Evolutionary conservation across 2,888 invertebrate genomes (phyloP).

Genomic region (Palloptera scutellata): DNA sequence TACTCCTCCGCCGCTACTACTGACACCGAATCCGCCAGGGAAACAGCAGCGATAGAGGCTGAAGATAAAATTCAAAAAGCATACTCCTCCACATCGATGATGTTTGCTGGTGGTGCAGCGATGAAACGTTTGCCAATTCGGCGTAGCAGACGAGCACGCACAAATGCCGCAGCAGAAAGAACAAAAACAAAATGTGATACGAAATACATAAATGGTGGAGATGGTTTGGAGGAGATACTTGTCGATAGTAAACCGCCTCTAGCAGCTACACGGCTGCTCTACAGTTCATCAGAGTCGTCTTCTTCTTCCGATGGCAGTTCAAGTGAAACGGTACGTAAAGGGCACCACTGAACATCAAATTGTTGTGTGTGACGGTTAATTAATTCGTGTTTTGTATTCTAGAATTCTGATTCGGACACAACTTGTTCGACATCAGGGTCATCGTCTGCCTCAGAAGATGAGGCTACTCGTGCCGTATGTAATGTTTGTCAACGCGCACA

Average conservation of each 20-base stretch:
- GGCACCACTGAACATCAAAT: background rate
- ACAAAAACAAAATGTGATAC: constrained; percentile 33
- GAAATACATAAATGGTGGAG: background rate
- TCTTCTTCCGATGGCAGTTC: constrained; percentile 34
- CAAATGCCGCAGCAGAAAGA: constrained; percentile 23
- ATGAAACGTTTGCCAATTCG: constrained; percentile 27
- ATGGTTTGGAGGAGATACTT: too few species aligned
- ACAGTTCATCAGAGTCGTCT: constrained; percentile 37
- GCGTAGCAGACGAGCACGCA: constrained; percentile 28
- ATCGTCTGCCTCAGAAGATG: constrained; percentile 44
- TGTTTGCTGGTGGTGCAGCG: background rate
- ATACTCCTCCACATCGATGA: constrained; percentile 13
- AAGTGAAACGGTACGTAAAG: constrained; percentile 47
- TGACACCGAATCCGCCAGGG: constrained; percentile 36
- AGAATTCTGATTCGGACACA: constrained; percentile 38
- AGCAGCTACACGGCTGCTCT: constrained; percentile 15
- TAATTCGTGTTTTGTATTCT: constrained; percentile 3
- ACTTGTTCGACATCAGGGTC: constrained; percentile 18
- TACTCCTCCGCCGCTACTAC: constrained; percentile 1
- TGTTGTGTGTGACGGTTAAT: background rate
- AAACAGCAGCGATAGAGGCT: constrained; percentile 22
- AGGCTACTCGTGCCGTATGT: constrained; percentile 64
- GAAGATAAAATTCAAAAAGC: constrained; percentile 11
- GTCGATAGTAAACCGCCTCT: constrained; percentile 6
- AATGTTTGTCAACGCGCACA: constrained; percentile 69